Base-by-base conservation (phyloP, 2,113 vertebrate genomes). In the Elgaria multicarinata region DNA sequence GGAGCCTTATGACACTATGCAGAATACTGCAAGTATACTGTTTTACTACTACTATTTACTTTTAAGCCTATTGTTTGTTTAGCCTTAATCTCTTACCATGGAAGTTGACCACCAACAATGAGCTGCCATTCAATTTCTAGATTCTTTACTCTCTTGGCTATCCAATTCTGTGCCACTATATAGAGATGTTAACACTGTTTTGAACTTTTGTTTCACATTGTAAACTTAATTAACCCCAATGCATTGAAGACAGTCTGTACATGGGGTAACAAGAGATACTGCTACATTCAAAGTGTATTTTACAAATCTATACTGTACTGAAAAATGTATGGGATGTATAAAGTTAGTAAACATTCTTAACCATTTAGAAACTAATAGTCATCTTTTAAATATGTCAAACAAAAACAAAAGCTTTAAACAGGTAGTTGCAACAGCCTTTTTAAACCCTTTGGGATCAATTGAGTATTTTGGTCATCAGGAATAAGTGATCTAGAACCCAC, bases 331-430 rank as follows among this genome's bases (percentile, higher is more conserved):
- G 75, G 58, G 39, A 75, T 33, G 39, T 33, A 64, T 44, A 53
- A 77, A 79, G 12, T 79, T 36, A 67, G 22, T 36, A 26, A 88
- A 89, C 26, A 69, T 78, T 85, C n/a, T 69, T 55, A 82, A 75
- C 31, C 22, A 83, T 75, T 64, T n/a, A 31, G 24, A 20, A 31
- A 77, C 53, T 8, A 46, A 72, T 31, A 5, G n/a, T 24, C 13
- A 53, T 85, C 69, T 4, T 4, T 75, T 62, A 86, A 39, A 58
- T 8, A 86, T 58, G n/a, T 62, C 3, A 13, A 58, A 58, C 10
- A 62, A 62, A 62, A 62, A 62, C 58, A 62, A 86, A n/a, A n/a
- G n/a, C n/a, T 24, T 14, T 42, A 53, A 55, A 75, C 53, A 46
- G 20, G 36, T 55, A 20, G n/a, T 58, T 87, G 1, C 18, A 67